phyloP scores from a whole-genome alignment of 2,888 invertebrate species.

The Brachynemurus nebulosus region DNA sequence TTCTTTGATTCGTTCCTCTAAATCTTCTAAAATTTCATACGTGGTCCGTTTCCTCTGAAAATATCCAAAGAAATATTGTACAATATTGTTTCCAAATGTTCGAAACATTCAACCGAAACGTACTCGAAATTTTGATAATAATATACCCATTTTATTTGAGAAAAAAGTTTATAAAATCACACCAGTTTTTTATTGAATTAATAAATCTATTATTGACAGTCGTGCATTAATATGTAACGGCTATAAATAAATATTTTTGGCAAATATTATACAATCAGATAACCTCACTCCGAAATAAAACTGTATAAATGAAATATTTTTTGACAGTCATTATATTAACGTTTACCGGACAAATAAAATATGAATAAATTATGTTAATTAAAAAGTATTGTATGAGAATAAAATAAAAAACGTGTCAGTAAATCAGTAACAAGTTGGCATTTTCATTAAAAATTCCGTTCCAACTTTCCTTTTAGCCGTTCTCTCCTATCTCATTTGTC shows the following conservation, averaged over 20 bases:
- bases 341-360: background rate
- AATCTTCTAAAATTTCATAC: slow-evolving; percentile 45
- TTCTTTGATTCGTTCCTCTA: slow-evolving; percentile 65
- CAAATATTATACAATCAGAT: slow-evolving; percentile 1
- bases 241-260: slow-evolving; percentile 11
- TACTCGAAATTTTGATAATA: slow-evolving; percentile 54
- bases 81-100: slow-evolving; percentile 9
- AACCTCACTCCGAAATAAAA: slow-evolving; percentile 7
- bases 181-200: background rate
- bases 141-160: slow-evolving; percentile 43
- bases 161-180: background rate
- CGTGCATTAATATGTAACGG: slow-evolving; percentile 2
- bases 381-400: no score
- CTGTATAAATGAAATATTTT: background rate
- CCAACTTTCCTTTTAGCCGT: no score
- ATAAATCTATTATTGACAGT: background rate
- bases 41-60: slow-evolving; percentile 43
- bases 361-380: background rate
- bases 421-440: no score
- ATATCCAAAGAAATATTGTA: slow-evolving; percentile 6
- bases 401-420: no score
- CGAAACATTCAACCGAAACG: slow-evolving; percentile 30
- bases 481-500: no score
- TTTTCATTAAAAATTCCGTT: no score
- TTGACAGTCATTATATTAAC: slow-evolving; percentile 1